These are phyloP conservation scores for Nephotettix cincticeps DNA, from an alignment of 1,140 invertebrate genomes.

Conservation along the genomic window DNA sequence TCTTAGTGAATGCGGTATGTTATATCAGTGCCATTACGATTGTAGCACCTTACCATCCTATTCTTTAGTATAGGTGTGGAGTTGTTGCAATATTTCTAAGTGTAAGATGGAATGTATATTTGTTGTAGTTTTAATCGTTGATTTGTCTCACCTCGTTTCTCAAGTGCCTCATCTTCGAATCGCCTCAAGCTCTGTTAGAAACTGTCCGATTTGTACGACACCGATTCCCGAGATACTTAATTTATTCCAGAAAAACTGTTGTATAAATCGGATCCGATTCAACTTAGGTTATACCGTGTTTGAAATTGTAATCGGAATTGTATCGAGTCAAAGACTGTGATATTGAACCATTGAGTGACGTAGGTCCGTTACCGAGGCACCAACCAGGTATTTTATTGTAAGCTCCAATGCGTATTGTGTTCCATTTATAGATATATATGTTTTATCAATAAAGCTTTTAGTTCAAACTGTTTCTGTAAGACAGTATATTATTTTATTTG, in stretches of 20 bases:
- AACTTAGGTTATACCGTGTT: neutral
- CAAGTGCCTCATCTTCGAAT: constrained; percentile 15
- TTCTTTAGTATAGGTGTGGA: neutral
- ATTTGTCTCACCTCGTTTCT: constrained; percentile 9
- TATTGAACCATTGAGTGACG: constrained; percentile 1
- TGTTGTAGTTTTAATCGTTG: constrained; percentile 15
- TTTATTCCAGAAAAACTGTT: neutral
- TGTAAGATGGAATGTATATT: constrained; percentile 7
- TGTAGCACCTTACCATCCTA: neutral
- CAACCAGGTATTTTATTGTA: neutral
- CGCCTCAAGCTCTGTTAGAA: neutral
- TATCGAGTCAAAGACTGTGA: neutral
- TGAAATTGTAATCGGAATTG: neutral
- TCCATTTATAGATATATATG: neutral
- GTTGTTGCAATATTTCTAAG: constrained; percentile 7
- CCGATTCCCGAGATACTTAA: neutral
- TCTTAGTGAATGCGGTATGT: neutral
- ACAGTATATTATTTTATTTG: neutral
- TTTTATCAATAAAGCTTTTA: constrained; percentile 9
- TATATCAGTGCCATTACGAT: constrained; percentile 3
- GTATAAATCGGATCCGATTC: neutral
- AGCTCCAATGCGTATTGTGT: neutral
- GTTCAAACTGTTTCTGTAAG: neutral
- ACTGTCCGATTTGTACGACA: neutral
- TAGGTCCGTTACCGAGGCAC: neutral